phyloP scores from a whole-genome alignment of 2,113 vertebrate genomes.

The Anolis sagrei region DNA sequence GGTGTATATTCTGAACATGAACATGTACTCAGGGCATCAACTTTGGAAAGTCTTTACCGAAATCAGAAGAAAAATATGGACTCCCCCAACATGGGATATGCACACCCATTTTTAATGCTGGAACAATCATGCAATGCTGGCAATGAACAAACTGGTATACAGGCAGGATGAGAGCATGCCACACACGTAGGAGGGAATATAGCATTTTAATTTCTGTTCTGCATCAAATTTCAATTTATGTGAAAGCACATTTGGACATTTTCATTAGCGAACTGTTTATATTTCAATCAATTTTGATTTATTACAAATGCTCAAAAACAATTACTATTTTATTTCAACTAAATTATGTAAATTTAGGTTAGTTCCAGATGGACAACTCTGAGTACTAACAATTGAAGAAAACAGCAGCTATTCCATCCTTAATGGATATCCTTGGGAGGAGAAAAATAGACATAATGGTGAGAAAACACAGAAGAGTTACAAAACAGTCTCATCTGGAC shows the following conservation, averaged over 20 bases:
- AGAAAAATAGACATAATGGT: too few relatives aligned
- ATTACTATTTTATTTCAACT: neutral
- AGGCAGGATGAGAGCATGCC: too few relatives aligned
- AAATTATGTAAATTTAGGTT: neutral
- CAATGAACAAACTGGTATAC: too few relatives aligned
- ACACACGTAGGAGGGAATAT: neutral
- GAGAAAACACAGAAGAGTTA: too few relatives aligned
- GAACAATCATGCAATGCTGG: too few relatives aligned
- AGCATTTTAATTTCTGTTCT: neutral
- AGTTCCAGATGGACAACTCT: too few relatives aligned
- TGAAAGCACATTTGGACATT: neutral
- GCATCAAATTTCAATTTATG: neutral
- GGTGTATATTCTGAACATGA: neutral
- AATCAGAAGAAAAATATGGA: neutral
- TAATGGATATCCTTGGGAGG: too few relatives aligned
- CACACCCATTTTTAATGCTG: too few relatives aligned
- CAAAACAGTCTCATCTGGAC: too few relatives aligned
- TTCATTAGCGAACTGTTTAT: neutral
- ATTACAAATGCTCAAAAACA: neutral
- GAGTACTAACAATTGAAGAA: too few relatives aligned
- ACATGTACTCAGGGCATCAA: neutral
- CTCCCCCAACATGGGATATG: too few relatives aligned
- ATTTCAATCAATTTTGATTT: neutral
- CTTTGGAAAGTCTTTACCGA: neutral
- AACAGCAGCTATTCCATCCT: too few relatives aligned